Percentiles rank a stretch among this genome's conserved stretches.
These are phyloP conservation scores for Spicauda simplicius DNA, from an alignment of 2,888 invertebrate genomes.

Conservation along the genomic window DNA sequence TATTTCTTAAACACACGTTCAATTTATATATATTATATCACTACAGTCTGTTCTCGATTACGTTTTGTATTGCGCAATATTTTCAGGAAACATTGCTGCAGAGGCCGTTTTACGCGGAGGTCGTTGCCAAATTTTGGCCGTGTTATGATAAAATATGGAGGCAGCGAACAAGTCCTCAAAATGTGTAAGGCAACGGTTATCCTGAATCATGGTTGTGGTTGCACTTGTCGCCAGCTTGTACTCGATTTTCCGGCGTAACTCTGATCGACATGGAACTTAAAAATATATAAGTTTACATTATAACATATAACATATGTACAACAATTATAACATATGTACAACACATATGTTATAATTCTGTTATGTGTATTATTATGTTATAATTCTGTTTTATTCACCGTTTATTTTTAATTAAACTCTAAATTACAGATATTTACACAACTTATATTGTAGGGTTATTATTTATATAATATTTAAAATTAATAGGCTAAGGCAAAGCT, in stretches of 20 bases:
- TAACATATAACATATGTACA: too few relatives aligned
- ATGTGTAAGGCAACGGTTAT: constrained; percentile 49
- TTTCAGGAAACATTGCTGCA: constrained; percentile 31
- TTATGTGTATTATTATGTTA: too few relatives aligned
- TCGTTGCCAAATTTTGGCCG: constrained; percentile 33
- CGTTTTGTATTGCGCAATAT: constrained; percentile 31
- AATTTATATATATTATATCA: constrained; percentile 24
- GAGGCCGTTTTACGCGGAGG: constrained; percentile 22
- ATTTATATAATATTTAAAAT: too few relatives aligned
- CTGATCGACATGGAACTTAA: not conserved
- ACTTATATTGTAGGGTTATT: too few relatives aligned
- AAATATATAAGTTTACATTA: too few relatives aligned
- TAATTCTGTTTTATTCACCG: too few relatives aligned
- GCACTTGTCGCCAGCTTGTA: constrained; percentile 46
- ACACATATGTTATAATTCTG: too few relatives aligned
- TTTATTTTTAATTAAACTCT: too few relatives aligned
- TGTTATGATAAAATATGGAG: constrained; percentile 34
- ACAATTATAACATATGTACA: too few relatives aligned
- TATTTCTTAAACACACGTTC: not conserved
- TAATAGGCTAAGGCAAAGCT: too few relatives aligned
- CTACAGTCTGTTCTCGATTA: constrained; percentile 28
- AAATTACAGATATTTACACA: too few relatives aligned
- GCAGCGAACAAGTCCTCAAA: constrained; percentile 29
- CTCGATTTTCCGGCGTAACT: constrained; percentile 45
- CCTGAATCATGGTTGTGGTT: constrained; percentile 54